A percentile compares a stretch with the other conserved stretches of the same genome.
These are phyloP conservation scores for Carcinoscorpius rotundicauda DNA, from an alignment of 1,140 invertebrate species.

Conservation along the genomic window DNA sequence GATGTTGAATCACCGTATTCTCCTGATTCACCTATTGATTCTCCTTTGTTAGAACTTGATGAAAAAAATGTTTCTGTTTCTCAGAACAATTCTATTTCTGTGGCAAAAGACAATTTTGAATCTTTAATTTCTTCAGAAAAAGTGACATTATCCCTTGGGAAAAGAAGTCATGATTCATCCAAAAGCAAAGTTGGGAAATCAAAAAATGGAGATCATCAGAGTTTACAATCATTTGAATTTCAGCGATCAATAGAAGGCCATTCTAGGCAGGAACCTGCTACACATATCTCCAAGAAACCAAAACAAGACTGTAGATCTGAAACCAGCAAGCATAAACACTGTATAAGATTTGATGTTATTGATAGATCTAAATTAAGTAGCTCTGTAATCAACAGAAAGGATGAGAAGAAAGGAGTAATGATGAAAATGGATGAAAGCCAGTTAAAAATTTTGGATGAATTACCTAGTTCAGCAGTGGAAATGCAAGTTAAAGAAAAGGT, in stretches of 20 bases:
- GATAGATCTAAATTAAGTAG: neutral
- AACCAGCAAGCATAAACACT: conserved; percentile 7
- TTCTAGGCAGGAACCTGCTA: conserved; percentile 3
- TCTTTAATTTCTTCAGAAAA: conserved; percentile 9
- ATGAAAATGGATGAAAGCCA: conserved; percentile 11
- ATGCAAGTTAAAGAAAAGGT: conserved; percentile 95
- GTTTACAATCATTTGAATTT: too few species aligned
- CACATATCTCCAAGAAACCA: conserved; percentile 7
- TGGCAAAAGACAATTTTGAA: conserved; percentile 19
- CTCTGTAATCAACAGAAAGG: too few species aligned
- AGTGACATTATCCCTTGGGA: neutral
- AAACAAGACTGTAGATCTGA: conserved; percentile 14
- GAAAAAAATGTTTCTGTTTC: too few species aligned
- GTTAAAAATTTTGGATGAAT: conserved; percentile 46
- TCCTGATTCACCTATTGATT: conserved; percentile 27
- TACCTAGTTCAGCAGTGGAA: conserved; percentile 85
- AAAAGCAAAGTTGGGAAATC: too few species aligned
- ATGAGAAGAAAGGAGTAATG: too few species aligned
- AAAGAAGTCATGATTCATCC: conserved; percentile 1
- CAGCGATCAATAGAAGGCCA: conserved; percentile 6
- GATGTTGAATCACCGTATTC: conserved; percentile 40
- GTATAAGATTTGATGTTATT: conserved; percentile 9
- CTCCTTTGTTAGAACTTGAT: conserved; percentile 11
- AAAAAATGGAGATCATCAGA: too few species aligned
- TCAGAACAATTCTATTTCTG: conserved; percentile 17